Base-by-base conservation (phyloP, 30 jellyfish, hydroid and myxozoan genomes). In the Cassiopea andromeda region DNA sequence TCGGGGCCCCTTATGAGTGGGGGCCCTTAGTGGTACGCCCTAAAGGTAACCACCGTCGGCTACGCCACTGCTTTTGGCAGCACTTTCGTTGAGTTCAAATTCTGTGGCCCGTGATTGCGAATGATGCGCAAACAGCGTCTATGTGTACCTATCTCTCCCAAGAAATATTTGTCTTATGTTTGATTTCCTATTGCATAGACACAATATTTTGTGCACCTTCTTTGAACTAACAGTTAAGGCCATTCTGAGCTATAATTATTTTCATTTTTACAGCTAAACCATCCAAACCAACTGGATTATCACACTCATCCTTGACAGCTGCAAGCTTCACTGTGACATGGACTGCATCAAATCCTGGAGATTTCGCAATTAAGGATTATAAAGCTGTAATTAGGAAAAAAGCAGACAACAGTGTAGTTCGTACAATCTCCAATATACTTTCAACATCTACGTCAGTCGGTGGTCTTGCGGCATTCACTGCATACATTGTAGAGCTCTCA, bases 381-480 rank as follows among this genome's bases (percentile, higher is more conserved):
- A 87, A 50, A 12, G 94, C 78, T 7, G 58, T 75, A 0, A 68
- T 87, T 15, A 87, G 67, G 50, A 77, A 9, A 15, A 87, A 87
- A 72, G 67, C 76, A 1, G 89, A 83, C 69, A 80, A 69, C n/a
- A 9, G 44, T 0, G 69, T 46, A 44, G 48, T 43, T 46, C 48
- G 48, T 4, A 47, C 69, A 46, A 44, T 7, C 38, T 27, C 43
- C 27, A 46, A 13, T 2, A 15, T 69, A 10, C 2, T 80, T 46
- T 45, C 64, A 38, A 76, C 85, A 77, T 64, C 81, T 76, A 78
- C 77, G n/a, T 5, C 85, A 14, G 77, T 87, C 60, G 60, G 48
- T 60, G 78, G 85, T 47, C 58, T 87, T 15, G 67, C 64, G 77
- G 85, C 44, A n/a, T 87, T 43, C 75, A 87, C 94, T 54, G 89